A percentile compares a stretch with the other conserved stretches of the same genome.
Conservation (phyloP, 2,113 vertebrate species). For the Fregetta grallaria region DNA sequence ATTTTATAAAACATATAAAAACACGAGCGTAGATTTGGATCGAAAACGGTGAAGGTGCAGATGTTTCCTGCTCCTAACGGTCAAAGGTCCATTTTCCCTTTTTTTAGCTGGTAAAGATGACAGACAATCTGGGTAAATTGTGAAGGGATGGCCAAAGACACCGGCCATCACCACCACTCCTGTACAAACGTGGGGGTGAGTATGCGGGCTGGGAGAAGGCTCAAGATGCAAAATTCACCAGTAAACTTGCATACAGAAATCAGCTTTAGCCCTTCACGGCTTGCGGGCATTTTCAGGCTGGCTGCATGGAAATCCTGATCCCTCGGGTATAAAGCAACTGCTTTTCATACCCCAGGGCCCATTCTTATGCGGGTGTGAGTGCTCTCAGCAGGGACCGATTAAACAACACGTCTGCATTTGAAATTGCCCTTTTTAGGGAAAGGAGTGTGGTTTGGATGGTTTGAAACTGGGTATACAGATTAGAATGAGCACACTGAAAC, state of each 20-base stretch:
- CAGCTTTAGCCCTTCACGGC: neutral
- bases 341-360: neutral
- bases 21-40: neutral
- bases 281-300: neutral
- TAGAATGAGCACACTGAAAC: neutral
- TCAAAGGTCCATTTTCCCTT: neutral
- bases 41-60: neutral
- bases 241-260: accelerated
- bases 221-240: neutral
- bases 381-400: neutral
- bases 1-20: neutral
- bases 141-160: neutral
- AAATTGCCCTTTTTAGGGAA: neutral
- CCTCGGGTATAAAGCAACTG: neutral
- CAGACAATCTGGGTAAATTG: neutral
- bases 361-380: neutral
- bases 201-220: neutral
- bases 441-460: neutral
- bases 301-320: neutral
- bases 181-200: neutral
- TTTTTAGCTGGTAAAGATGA: neutral
- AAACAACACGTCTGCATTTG: neutral
- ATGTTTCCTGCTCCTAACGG: neutral
- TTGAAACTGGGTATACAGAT: neutral
- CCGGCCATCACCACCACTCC: accelerated